Evolutionary conservation across 2,888 invertebrate species (phyloP).

Genomic region (Clanis bilineata): DNA sequence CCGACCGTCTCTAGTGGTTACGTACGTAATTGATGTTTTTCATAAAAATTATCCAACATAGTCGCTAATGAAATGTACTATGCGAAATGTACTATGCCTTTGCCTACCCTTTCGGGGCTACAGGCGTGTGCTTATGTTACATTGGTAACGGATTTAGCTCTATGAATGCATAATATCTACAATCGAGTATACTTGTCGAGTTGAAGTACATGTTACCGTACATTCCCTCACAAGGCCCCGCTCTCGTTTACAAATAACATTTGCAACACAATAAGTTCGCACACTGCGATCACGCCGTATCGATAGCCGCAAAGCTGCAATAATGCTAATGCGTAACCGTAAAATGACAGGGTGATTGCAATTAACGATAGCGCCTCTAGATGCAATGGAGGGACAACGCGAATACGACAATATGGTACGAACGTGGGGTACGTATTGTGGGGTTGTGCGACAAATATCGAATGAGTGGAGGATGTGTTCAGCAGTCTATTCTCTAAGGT

Average conservation of each 20-base stretch:
- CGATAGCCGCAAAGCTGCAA: constrained; percentile 58
- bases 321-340: constrained; percentile 78
- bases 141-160: too few species aligned
- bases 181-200: neutral
- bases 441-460: constrained; percentile 21
- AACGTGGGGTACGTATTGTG: constrained; percentile 34
- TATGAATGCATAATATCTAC: neutral
- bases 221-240: neutral
- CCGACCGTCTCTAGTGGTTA: too few species aligned
- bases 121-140: too few species aligned
- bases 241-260: constrained; percentile 3
- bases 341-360: constrained; percentile 78
- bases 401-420: constrained; percentile 53
- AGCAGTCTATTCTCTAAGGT: too few species aligned
- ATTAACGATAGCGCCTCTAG: constrained; percentile 66
- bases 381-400: constrained; percentile 47
- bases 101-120: too few species aligned
- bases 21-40: too few species aligned
- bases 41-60: too few species aligned
- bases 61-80: too few species aligned
- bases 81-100: too few species aligned
- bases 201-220: neutral
- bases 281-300: constrained; percentile 51
- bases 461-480: too few species aligned
- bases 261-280: constrained; percentile 34